Base-by-base conservation (phyloP, 2,113 vertebrate species). In the Thomomys bottae region DNA sequence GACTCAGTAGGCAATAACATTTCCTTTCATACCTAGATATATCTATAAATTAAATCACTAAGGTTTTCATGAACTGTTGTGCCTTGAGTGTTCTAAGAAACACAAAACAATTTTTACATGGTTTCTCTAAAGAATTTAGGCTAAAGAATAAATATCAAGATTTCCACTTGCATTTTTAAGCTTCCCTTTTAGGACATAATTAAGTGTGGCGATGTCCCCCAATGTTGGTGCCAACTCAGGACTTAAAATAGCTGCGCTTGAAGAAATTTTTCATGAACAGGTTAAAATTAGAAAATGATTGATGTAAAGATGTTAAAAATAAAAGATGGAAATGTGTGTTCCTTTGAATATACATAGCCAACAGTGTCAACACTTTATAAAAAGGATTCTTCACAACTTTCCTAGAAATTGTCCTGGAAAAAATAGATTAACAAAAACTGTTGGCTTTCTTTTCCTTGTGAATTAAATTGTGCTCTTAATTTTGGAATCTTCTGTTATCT, bases 291-390 rank as follows among this genome's bases (percentile, higher is more conserved):
- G 68, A 40, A 81, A 86, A 89, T 61, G n/a, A 26, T 45, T 91
- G 64, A 89, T 54, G 57, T 23, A 63, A 95, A 88, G 59, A 92
- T 80, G 68, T 57, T 89, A 94, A 93, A 91, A 94, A 94, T 94
- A 94, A 86, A 78, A 86, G 36, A 67, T 54, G 7, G 8, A 45
- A 71, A 61, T 86, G 1, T 66, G 9, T 95, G 49, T 87, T 89
- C 26, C 26, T 85, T 84, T 91, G 83, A 93, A 92, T 77, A 95
- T 76, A 81, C 45, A 67, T n/a, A 86, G 79, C 72, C 57, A 88
- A 92, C 26, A 83, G 34, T 94, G 68, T 86, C 34, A 84, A 88
- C 54, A 93, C 36, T 83, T 88, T 63, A 87, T 94, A 79, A 85
- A 90, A 95, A 84, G 18, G 82, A 94, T 57, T 61, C 87, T 87